Conservation (phyloP, 2,888 invertebrate genomes). For the Chymomyza caudatula region DNA sequence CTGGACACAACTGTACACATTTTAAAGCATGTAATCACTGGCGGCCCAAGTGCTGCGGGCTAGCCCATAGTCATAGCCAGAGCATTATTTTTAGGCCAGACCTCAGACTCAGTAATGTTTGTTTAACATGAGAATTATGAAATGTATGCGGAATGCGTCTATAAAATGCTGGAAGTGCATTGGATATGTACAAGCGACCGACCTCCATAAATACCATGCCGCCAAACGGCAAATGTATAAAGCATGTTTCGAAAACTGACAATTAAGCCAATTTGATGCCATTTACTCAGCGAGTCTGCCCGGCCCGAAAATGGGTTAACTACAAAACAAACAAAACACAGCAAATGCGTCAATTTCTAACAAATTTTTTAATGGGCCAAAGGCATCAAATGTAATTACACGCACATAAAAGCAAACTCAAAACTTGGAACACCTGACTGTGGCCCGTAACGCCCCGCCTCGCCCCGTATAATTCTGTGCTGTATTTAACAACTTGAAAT, state of each 20-base stretch:
- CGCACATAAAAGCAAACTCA: conserved; percentile 65
- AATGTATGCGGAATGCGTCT: not conserved
- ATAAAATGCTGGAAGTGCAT: conserved; percentile 39
- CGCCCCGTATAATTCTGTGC: too few species aligned
- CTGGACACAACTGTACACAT: conserved; percentile 1
- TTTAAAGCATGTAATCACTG: conserved; percentile 7
- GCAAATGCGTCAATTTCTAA: conserved; percentile 33
- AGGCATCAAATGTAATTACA: conserved; percentile 66
- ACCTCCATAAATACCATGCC: too few species aligned
- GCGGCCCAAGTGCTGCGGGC: not conserved
- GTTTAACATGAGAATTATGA: conserved; percentile 44
- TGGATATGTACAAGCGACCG: not conserved
- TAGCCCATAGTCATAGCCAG: not conserved
- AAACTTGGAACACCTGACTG: conserved; percentile 43
- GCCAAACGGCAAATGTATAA: conserved; percentile 48
- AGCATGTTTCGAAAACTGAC: conserved; percentile 61
- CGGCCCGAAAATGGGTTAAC: not conserved
- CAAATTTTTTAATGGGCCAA: conserved; percentile 50
- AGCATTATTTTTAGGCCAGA: not conserved
- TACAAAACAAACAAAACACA: not conserved
- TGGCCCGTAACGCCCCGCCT: not conserved
- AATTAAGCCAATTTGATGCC: conserved; percentile 66
- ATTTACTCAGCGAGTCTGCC: conserved; percentile 38
- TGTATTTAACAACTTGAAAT: conserved; percentile 8
- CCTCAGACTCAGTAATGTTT: conserved; percentile 32